Base-by-base conservation (phyloP, 2,113 vertebrate genomes). In the Poeciliopsis retropinna region DNA sequence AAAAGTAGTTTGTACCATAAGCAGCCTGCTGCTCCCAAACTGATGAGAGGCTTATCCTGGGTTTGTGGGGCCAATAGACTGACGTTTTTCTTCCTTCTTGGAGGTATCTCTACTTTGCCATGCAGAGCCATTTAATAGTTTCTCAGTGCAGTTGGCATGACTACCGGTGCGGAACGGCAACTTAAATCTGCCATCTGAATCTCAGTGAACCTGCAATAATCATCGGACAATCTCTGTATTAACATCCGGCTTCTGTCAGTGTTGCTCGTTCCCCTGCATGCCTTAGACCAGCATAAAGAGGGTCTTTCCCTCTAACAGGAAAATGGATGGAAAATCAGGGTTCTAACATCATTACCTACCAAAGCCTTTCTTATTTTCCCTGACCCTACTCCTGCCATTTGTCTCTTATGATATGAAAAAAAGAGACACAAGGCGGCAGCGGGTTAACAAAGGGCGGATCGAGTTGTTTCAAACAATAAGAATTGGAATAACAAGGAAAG, bases 31-130 rank as follows among this genome's bases (percentile, higher is more conserved):
- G 84, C 88, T 93, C 80, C 82, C 82, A 70, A 90, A 90, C 81
- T 93, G 92, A 94, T 93, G 93, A 92, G 88, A 85, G 81, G 90
- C 90, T 94, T 93, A 93, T 86, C 81, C 75, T 34, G 86, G 88
- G 71, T 81, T 87, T 92, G 78, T 64, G 70, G 89, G 71, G 86
- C 51, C 82, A 85, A 90, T 85, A 88, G 84, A 73, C 74, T 89
- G 75, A 79, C 81, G 76, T 92, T 89, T 81, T 79, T 78, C 70
- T 68, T 85, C 77, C 86, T 73, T 72, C 60, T 32, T 34, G 30
- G 67, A 85, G 72, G 79, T 78, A 81, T 85, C 80, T 82, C 70
- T 83, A 85, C 88, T 93, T 92, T 89, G 78, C 75, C 70, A 87
- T 85, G 85, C 84, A 85, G 87, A 89, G 90, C 89, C 71, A 65